A percentile compares a stretch with the other conserved stretches of the same genome.
Conservation (phyloP, 2,113 vertebrate genomes). For the Hyla sarda region DNA sequence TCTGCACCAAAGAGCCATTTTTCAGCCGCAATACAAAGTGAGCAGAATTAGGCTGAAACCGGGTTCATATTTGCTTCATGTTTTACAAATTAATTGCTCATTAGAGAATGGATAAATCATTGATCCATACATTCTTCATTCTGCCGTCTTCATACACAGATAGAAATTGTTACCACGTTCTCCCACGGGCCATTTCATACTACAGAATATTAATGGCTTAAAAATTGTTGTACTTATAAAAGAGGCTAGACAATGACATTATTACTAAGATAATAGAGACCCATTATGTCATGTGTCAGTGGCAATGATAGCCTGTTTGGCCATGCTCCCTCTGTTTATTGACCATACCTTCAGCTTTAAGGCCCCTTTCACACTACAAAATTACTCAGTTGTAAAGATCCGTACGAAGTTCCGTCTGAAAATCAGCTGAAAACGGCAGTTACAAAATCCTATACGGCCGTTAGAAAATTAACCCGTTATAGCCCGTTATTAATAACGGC, state of each 20-base stretch:
- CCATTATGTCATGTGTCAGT: neutral
- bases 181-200: slow-evolving; percentile 1
- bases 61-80: slow-evolving; percentile 17
- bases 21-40: neutral
- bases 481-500: no score
- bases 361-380: no score
- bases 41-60: slow-evolving; percentile 10
- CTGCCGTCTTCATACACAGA: neutral
- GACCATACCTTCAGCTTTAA: no score
- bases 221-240: neutral
- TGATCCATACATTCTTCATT: slow-evolving; percentile 5
- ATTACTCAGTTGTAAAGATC: no score
- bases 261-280: slow-evolving; percentile 1
- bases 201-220: neutral
- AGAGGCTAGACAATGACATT: neutral
- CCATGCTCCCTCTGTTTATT: no score
- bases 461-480: no score
- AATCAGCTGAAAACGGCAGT: no score
- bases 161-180: neutral
- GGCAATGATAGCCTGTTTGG: neutral
- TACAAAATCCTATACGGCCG: no score
- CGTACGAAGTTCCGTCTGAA: no score
- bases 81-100: slow-evolving; percentile 34
- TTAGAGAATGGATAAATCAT: slow-evolving; percentile 15
- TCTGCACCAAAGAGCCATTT: neutral